Base-by-base conservation (phyloP, 2,888 invertebrate species). In the Idaea straminata region DNA sequence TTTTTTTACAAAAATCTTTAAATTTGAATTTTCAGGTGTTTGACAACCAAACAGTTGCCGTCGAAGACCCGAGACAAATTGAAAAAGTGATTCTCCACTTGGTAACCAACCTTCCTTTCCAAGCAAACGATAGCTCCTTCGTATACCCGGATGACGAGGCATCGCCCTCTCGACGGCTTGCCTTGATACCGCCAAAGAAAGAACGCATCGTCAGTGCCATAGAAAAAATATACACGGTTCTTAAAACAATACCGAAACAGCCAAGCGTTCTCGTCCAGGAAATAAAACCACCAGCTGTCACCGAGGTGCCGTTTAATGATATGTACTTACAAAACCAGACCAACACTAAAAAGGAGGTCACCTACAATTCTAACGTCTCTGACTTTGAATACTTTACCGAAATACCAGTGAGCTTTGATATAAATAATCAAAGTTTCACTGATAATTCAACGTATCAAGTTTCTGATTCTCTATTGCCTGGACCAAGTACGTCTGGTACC, bases 21-120 rank as follows among this genome's bases (percentile, higher is more conserved):
- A 13, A 47, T 72, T 66, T 3, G 61, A 67, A 38, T 61, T 79
- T 80, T 36, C 78, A 84, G 84, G 57, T 58, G 4, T 71, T 66
- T n/a, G 77, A 80, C 13, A 78, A 76, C 16, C 71, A 78, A 63
- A 58, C 68, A 0, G 66, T 92, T 0, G 74, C 93, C 0, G 94
- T 96, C 0, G 96, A 96, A 80, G 95, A 96, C 85, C 96, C 96
- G 0, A 86, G 77, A 57, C 80, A 95, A 69, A 80, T 97, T 35
- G 95, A 96, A 75, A 94, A 94, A 74, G 96, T 95, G 0, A 95
- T 97, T 62, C 90, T 95, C 15, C 94, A 95, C 74, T 85, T 97
- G 25, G 88, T 91, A 0, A 87, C 84, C 0, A 82, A 88, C 62
- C 70, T 91, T n/a, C 90, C 90, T 0, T 81, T 84, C 0, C 58